Evolutionary conservation across 2,113 vertebrate genomes (phyloP), one percentile per base, ranked within the genome.

Genomic region (Romanogobio albipinnatus): DNA sequence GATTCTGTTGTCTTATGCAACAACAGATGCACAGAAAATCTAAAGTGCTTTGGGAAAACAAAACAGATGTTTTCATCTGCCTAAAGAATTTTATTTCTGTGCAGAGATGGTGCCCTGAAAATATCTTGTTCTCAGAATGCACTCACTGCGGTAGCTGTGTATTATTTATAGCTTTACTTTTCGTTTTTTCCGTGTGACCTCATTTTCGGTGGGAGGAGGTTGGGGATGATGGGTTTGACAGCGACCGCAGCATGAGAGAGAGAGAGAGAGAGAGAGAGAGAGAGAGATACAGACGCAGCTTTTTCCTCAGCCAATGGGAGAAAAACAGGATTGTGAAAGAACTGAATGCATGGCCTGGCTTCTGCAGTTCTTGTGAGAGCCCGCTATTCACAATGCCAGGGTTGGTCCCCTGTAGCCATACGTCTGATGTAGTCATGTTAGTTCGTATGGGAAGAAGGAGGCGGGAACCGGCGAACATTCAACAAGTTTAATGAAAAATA

Each of bases 111-210:
- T 68, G 26, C 47, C 29, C 78, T 71, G 76, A 76, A 88, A 88
- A 86, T 79, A 87, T 81, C 82, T 47, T 56, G 84, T 88, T 87
- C 87, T 86, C 86, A 77, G 84, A 86, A 83, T 87, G 51, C 51
- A 66, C 79, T 76, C 39, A 75, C 73, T 81, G 78, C 74, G 33
- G 82, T 81, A 59, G 76, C 86, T 68, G 36, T 85, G 74, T 71
- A 86, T 90, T 90, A 90, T 90, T 88, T 88, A 90, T 87, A 90
- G 87, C 77, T 86, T 86, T 79, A 45, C 84, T 85, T 88, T 88
- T 87, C 78, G 53, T 87, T 88, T 85, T 84, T 87, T 86, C 84
- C 82, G 11, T 81, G 84, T 89, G 85, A 84, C 87, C 86, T 87
- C 87, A 80, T 89, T 89, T 89, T 84, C 15, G 74, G 51, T 45